Conservation (phyloP, 2,888 invertebrate genomes). For the Hylaea fasciaria region DNA sequence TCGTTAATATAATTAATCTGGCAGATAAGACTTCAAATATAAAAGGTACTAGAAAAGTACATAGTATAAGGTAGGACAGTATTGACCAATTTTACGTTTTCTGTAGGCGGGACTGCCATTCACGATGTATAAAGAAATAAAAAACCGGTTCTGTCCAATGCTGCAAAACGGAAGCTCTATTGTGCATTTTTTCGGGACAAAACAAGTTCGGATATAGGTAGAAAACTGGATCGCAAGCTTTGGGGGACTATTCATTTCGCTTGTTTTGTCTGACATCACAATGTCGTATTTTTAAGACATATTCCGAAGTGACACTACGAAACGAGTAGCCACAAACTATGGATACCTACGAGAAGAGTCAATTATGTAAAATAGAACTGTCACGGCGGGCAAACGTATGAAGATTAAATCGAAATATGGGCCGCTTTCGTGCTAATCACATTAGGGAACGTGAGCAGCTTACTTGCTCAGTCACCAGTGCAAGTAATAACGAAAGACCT, state of each 20-base stretch:
- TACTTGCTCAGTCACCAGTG: not conserved
- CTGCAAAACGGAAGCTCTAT: constrained; percentile 23
- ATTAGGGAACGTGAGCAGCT: not conserved
- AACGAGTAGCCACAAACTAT: not conserved
- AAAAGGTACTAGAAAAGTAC: no score
- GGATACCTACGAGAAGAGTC: no score
- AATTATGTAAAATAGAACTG: not conserved
- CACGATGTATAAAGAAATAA: constrained; percentile 1
- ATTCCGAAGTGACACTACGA: not conserved
- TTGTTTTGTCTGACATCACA: constrained; percentile 27
- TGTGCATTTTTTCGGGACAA: constrained; percentile 19
- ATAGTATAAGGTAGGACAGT: not conserved
- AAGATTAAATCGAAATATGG: constrained; percentile 25
- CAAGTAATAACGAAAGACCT: not conserved
- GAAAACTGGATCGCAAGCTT: constrained; percentile 28
- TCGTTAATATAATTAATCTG: constrained; percentile 26
- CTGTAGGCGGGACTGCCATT: constrained; percentile 6
- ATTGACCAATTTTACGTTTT: constrained; percentile 16
- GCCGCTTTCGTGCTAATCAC: constrained; percentile 17
- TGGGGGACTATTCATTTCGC: constrained; percentile 6
- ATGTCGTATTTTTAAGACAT: constrained; percentile 11
- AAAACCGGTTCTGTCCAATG: constrained; percentile 20
- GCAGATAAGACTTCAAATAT: constrained; percentile 6
- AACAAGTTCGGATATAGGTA: constrained; percentile 28
- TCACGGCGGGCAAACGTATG: constrained; percentile 3